These are phyloP conservation scores for Zaprionus obscuricornis DNA, from an alignment of 2,888 invertebrate species.

Conservation along the genomic window DNA sequence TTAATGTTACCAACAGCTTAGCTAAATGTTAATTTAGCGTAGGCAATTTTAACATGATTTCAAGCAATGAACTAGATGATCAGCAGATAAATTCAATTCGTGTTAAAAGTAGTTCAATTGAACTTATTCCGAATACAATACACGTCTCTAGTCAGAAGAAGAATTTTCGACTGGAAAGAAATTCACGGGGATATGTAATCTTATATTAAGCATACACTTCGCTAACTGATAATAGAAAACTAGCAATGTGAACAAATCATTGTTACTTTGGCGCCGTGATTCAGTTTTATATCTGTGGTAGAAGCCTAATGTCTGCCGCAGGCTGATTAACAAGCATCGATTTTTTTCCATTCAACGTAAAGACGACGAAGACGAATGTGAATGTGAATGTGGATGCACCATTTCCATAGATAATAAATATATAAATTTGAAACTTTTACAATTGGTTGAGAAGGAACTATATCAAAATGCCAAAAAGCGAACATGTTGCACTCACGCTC, in stretches of 20 bases:
- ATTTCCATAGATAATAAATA: too few relatives aligned
- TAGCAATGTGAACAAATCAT: conserved; percentile 34
- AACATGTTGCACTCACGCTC: conserved; percentile 80
- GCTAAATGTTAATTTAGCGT: too few relatives aligned
- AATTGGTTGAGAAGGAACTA: background rate
- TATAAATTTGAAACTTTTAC: too few relatives aligned
- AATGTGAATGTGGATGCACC: conserved; percentile 20
- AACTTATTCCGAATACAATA: too few relatives aligned
- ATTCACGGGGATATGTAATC: conserved; percentile 15
- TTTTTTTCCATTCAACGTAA: too few relatives aligned
- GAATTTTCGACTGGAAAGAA: conserved; percentile 19
- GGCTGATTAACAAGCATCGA: conserved; percentile 29
- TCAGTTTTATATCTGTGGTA: conserved; percentile 24
- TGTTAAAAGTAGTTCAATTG: too few relatives aligned
- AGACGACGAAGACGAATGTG: too few relatives aligned
- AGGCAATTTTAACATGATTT: too few relatives aligned
- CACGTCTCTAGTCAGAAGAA: conserved; percentile 5
- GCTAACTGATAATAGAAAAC: conserved; percentile 2
- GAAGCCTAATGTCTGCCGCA: too few relatives aligned
- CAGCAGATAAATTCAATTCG: too few relatives aligned
- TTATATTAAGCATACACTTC: conserved; percentile 7
- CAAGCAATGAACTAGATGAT: too few relatives aligned
- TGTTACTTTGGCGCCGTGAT: conserved; percentile 7
- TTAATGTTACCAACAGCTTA: too few relatives aligned
- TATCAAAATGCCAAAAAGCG: conserved; percentile 70